Conservation (phyloP, 2,113 vertebrate species). For the Phyllopteryx taeniolatus region DNA sequence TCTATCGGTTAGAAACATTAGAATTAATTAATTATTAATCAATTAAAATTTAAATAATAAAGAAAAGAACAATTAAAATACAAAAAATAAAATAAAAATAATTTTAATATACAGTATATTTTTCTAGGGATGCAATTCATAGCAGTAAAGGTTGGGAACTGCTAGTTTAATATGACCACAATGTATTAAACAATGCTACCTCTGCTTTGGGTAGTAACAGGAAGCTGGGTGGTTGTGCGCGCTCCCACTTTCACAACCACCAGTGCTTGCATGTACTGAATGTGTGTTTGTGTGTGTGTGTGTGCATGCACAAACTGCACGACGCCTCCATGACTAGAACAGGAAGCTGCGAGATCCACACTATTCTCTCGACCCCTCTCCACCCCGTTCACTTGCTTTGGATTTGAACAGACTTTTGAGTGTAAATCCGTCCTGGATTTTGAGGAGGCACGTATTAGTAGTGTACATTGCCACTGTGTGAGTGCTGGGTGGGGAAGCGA, state of each 20-base stretch:
- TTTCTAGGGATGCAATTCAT: not conserved
- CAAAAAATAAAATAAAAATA: not conserved
- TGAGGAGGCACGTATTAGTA: slow-evolving; percentile 45
- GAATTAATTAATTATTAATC: too few relatives aligned
- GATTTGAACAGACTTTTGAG: slow-evolving; percentile 48
- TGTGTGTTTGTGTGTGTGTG: slow-evolving; percentile 35
- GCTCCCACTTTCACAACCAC: slow-evolving; percentile 56
- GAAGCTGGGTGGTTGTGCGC: slow-evolving; percentile 55
- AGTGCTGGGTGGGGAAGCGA: slow-evolving; percentile 1
- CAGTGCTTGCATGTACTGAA: not conserved
- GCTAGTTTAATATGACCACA: not conserved
- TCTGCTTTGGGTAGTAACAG: slow-evolving; percentile 47
- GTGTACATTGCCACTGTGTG: slow-evolving; percentile 18
- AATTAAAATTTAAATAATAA: too few relatives aligned
- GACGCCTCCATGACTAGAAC: slow-evolving; percentile 63
- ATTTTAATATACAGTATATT: not conserved
- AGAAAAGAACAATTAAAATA: not conserved
- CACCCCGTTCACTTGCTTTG: slow-evolving; percentile 46
- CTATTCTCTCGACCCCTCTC: slow-evolving; percentile 49
- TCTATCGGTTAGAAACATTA: not conserved
- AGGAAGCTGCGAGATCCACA: slow-evolving; percentile 63
- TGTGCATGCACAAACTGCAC: slow-evolving; percentile 33
- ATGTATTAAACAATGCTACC: slow-evolving; percentile 33
- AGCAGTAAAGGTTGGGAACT: not conserved
- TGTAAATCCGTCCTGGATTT: slow-evolving; percentile 59